Conservation (phyloP, 2,888 invertebrate genomes). For the Macroteleia sp. region DNA sequence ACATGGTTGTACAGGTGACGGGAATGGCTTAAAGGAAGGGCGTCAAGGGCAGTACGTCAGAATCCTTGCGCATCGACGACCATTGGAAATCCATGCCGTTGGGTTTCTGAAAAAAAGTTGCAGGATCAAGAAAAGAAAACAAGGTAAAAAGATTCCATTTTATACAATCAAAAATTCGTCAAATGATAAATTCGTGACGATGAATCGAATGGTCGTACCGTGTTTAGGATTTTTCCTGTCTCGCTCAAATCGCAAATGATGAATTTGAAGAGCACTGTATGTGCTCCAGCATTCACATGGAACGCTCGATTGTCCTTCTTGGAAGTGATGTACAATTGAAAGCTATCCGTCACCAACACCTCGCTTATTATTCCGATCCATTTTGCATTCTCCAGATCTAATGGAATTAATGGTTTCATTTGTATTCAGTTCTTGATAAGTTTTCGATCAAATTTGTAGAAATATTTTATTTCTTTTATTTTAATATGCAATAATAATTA, state of each 20-base stretch:
- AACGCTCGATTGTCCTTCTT: constrained; percentile 64
- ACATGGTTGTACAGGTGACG: constrained; percentile 25
- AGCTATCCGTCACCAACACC: constrained; percentile 65
- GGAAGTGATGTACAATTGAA: constrained; percentile 66
- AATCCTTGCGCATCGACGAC: constrained; percentile 14
- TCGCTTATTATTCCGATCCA: constrained; percentile 77
- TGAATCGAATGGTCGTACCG: constrained; percentile 25
- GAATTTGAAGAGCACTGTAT: constrained; percentile 74
- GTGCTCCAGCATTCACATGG: constrained; percentile 65
- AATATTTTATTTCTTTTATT: constrained; percentile 1
- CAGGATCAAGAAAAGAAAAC: not conserved
- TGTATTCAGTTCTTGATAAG: not conserved
- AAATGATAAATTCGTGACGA: constrained; percentile 19
- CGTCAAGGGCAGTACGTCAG: constrained; percentile 50
- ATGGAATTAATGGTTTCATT: constrained; percentile 17
- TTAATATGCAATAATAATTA: too few relatives aligned
- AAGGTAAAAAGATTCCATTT: not conserved
- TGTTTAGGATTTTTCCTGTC: constrained; percentile 53
- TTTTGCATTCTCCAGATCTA: constrained; percentile 69
- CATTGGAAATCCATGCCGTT: constrained; percentile 19
- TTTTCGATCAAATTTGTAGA: not conserved
- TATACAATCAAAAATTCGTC: not conserved
- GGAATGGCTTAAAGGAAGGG: constrained; percentile 19
- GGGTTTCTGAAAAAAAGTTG: constrained; percentile 30
- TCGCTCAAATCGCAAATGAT: constrained; percentile 71